phyloP scores from a whole-genome alignment of 2,888 invertebrate species.

The Apocheima hispidaria region DNA sequence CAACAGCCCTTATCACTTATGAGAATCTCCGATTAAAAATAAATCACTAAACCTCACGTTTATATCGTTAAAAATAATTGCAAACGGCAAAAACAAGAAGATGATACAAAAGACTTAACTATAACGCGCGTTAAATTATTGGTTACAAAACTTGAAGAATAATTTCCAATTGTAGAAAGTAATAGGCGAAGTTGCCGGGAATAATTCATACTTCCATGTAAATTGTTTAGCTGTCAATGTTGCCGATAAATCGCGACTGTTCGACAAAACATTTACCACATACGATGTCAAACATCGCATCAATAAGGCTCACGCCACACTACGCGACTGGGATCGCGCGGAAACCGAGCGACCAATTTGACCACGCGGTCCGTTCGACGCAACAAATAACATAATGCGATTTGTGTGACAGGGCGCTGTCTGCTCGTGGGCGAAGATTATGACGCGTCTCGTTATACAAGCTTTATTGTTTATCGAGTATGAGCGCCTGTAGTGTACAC shows the following conservation, averaged over 20 bases:
- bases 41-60: slow-evolving; percentile 11
- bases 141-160: slow-evolving; percentile 16
- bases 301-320: slow-evolving; percentile 48
- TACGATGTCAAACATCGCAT: slow-evolving; percentile 32
- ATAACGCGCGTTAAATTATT: slow-evolving; percentile 3
- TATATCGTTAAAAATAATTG: slow-evolving; percentile 8
- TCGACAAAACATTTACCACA: slow-evolving; percentile 32
- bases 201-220: slow-evolving; percentile 24
- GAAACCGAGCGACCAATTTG: slow-evolving; percentile 48
- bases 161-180: slow-evolving; percentile 22
- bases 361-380: slow-evolving; percentile 50
- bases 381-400: slow-evolving; percentile 71
- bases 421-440: slow-evolving; percentile 66
- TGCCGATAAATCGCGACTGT: slow-evolving; percentile 23
- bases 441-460: slow-evolving; percentile 76
- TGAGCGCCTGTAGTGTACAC: slow-evolving; percentile 39
- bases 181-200: slow-evolving; percentile 7
- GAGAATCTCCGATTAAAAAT: slow-evolving; percentile 4
- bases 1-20: slow-evolving; percentile 1
- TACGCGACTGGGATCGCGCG: slow-evolving; percentile 34
- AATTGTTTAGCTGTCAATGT: slow-evolving; percentile 27
- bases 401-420: slow-evolving; percentile 69
- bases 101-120: slow-evolving; percentile 6
- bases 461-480: slow-evolving; percentile 72
- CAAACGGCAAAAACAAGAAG: slow-evolving; percentile 4